Conservation (phyloP, 2,797 vertebrate genomes). For the Fundulus diaphanus region DNA sequence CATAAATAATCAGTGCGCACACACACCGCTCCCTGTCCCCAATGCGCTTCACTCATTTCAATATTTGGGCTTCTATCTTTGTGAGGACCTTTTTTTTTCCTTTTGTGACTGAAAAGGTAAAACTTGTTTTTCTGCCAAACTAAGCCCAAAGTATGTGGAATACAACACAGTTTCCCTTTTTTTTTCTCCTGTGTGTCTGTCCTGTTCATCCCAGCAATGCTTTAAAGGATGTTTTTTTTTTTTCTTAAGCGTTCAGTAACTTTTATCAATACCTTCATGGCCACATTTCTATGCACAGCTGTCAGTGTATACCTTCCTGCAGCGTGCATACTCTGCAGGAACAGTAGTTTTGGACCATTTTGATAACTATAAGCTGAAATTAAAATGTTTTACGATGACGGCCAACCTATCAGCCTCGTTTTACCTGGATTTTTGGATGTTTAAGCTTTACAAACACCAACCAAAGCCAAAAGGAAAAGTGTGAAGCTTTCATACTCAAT, state of each 20-base stretch:
- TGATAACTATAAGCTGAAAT: neutral
- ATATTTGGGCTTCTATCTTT: slow-evolving; percentile 16
- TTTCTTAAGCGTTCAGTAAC: neutral
- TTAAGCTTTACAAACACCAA: too few relatives aligned
- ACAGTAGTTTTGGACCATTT: neutral
- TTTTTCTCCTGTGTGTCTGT: neutral
- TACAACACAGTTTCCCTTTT: neutral
- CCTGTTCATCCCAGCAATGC: neutral
- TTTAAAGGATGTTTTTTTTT: slow-evolving; percentile 2
- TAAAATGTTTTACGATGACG: neutral
- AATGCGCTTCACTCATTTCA: slow-evolving; percentile 10
- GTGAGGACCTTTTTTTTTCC: neutral
- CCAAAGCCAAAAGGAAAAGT: neutral
- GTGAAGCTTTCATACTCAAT: neutral
- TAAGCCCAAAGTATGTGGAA: neutral
- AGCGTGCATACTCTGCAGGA: too few relatives aligned
- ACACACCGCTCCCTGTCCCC: slow-evolving; percentile 8
- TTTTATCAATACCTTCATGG: neutral
- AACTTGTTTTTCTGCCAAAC: neutral
- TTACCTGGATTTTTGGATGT: too few relatives aligned
- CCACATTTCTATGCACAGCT: neutral
- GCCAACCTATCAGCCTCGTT: neutral
- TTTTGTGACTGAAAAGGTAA: neutral
- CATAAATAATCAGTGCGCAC: slow-evolving; percentile 26
- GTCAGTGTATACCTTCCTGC: neutral